Base-by-base conservation (phyloP, 2,797 vertebrate species). In the Lophotriccus pileatus region DNA sequence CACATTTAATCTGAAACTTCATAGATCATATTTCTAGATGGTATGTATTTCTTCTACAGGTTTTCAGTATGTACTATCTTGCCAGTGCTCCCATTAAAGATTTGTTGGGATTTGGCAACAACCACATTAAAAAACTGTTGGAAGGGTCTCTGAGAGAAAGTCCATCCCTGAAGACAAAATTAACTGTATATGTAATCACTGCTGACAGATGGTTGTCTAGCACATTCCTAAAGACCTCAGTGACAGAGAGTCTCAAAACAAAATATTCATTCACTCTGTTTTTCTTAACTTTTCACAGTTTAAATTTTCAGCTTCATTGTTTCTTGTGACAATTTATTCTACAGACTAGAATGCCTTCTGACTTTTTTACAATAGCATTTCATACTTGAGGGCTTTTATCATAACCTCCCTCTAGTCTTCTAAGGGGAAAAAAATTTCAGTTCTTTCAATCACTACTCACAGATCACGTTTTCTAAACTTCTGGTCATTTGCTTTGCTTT, bases 81-180 rank as follows among this genome's bases (percentile, higher is more conserved):
- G 49, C 66, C 85, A 86, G 37, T 37, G 25, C 72, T 87, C 41
- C 28, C 30, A 55, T 89, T 92, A 89, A 83, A 94, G 62, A 58
- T 81, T 70, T 82, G 34, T 53, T 86, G 55, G 43, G 58, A 87
- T 89, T 66, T 94, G 66, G 50, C 63, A 92, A 84, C 44, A 89
- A 23, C n/a, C 79, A 47, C 27, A 52, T 52, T 68, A 34, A 76
- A 93, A 84, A 84, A 50, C 28, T 75, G 22, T 63, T 90, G 53
- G 43, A 93, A 88, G 27, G 58, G 39, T 86, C 84, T 90, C 70
- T 46, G 53, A 90, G 86, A 78, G 62, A 64, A 39, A 73, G 86
- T 89, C 73, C 74, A 66, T 88, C 67, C 70, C 86, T 82, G 50
- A 92, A 93, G 84, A 92, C 27, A 89, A 47, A 47, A 87, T 79